Conservation (phyloP, 2,797 vertebrate species). For the Sardinella longiceps region DNA sequence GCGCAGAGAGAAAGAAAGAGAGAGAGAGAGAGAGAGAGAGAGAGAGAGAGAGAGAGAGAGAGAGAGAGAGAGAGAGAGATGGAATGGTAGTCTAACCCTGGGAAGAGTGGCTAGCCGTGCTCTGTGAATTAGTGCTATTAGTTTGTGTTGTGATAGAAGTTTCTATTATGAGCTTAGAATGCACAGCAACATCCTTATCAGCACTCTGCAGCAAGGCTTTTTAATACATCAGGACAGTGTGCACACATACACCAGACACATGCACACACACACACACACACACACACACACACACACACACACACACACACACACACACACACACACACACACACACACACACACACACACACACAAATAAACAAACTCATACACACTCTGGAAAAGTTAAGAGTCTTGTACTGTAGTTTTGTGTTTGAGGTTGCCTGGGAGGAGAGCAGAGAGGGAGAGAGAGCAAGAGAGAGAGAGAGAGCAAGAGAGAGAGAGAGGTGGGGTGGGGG, state of each 20-base stretch:
- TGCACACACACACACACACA: not conserved
- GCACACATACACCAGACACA: conserved; percentile 2
- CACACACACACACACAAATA: conserved; percentile 3
- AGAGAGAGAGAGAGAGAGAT: not conserved
- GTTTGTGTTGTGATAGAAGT: conserved; percentile 50
- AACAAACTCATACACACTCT: not conserved
- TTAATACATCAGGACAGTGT: conserved; percentile 44
- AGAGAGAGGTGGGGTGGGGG: too few relatives aligned
- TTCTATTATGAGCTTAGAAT: conserved; percentile 49
- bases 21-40: not conserved
- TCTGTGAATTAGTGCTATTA: conserved; percentile 46
- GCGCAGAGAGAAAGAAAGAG: not conserved
- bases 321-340: conserved; percentile 7
- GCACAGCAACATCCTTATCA: conserved; percentile 49
- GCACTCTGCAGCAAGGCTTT: conserved; percentile 37
- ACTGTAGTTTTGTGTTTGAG: conserved; percentile 1
- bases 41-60: not conserved
- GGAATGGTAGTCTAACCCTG: conserved; percentile 28
- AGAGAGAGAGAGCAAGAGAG: not conserved
- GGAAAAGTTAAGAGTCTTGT: conserved; percentile 10
- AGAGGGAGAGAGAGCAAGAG: not conserved
- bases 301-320: not conserved
- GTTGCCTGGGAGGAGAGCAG: not conserved
- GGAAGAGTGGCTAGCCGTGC: conserved; percentile 32
- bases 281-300: not conserved